phyloP scores from a whole-genome alignment of 2,888 invertebrate genomes.

The Trichogramma dendrolimi region DNA sequence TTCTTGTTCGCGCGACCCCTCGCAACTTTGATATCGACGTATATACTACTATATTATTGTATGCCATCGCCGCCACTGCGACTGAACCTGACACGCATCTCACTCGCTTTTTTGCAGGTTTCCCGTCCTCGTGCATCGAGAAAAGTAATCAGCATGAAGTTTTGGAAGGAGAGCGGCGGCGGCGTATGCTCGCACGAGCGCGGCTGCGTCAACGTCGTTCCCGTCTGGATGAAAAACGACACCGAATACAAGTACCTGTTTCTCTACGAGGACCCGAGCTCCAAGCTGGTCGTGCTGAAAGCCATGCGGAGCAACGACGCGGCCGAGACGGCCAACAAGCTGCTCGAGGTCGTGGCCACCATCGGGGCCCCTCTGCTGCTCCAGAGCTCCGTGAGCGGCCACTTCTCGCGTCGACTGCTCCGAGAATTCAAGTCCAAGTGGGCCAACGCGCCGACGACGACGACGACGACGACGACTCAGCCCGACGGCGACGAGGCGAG shows the following conservation, averaged over 20 bases:
- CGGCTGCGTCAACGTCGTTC: too few relatives aligned
- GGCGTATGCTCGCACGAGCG: too few relatives aligned
- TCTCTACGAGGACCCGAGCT: constrained; percentile 31
- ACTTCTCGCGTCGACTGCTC: constrained; percentile 29
- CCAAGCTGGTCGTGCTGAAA: constrained; percentile 30
- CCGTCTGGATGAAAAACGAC: too few relatives aligned
- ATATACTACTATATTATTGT: too few relatives aligned
- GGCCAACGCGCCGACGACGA: constrained; percentile 13
- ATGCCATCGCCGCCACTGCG: too few relatives aligned
- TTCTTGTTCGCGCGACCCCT: too few relatives aligned
- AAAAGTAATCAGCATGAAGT: too few relatives aligned
- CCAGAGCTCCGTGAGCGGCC: constrained; percentile 29
- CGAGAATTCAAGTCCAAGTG: constrained; percentile 24
- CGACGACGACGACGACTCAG: constrained; percentile 26
- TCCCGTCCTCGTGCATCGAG: too few relatives aligned
- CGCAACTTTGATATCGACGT: too few relatives aligned
- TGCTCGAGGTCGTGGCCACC: constrained; percentile 30
- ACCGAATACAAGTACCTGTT: constrained; percentile 21
- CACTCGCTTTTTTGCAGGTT: too few relatives aligned
- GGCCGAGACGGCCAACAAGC: constrained; percentile 23
- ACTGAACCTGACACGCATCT: too few relatives aligned
- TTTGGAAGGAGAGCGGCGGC: too few relatives aligned
- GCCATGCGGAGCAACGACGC: constrained; percentile 22
- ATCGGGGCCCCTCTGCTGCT: constrained; percentile 32
- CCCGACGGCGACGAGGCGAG: constrained; percentile 26